Evolutionary conservation across 1,140 invertebrate species (phyloP).

Genomic region (Phenacoccus solenopsis): DNA sequence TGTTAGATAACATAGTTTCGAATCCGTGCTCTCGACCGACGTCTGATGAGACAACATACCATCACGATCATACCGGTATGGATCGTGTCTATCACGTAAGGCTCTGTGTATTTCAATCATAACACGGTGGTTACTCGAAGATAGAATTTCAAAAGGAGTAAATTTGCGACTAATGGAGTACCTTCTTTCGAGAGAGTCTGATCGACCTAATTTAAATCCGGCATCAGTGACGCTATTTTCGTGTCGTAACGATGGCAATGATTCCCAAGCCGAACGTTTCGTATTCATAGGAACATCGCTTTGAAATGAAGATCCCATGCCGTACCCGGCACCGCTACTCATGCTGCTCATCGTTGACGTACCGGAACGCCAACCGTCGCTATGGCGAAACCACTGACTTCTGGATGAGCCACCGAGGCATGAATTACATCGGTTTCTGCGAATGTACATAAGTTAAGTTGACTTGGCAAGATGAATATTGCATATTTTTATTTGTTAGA

Average conservation of each 20-base stretch:
- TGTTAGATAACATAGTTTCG: constrained; percentile 80
- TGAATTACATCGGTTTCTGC: constrained; percentile 48
- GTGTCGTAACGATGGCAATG: constrained; percentile 62
- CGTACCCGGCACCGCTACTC: constrained; percentile 30
- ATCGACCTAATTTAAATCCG: constrained; percentile 68
- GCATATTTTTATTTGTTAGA: too few species aligned
- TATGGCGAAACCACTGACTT: constrained; percentile 74
- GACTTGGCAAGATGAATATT: too few species aligned
- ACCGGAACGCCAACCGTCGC: constrained; percentile 70
- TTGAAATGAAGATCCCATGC: constrained; percentile 30
- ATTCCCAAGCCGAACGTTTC: constrained; percentile 70
- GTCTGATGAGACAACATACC: constrained; percentile 51
- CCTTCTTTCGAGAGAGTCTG: constrained; percentile 74
- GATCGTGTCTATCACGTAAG: constrained; percentile 6
- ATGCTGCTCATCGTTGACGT: constrained; percentile 49
- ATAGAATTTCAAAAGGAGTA: too few species aligned
- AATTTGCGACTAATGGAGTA: constrained; percentile 31
- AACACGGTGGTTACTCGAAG: too few species aligned
- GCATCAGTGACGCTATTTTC: constrained; percentile 70
- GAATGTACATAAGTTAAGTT: too few species aligned
- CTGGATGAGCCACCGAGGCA: constrained; percentile 72
- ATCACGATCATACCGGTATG: neutral
- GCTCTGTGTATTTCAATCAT: constrained; percentile 31
- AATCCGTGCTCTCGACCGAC: constrained; percentile 84
- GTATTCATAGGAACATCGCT: constrained; percentile 31